Evolutionary conservation across 2,888 invertebrate genomes (phyloP), one percentile per base, ranked within the genome.

Genomic region (Amitus sp.): DNA sequence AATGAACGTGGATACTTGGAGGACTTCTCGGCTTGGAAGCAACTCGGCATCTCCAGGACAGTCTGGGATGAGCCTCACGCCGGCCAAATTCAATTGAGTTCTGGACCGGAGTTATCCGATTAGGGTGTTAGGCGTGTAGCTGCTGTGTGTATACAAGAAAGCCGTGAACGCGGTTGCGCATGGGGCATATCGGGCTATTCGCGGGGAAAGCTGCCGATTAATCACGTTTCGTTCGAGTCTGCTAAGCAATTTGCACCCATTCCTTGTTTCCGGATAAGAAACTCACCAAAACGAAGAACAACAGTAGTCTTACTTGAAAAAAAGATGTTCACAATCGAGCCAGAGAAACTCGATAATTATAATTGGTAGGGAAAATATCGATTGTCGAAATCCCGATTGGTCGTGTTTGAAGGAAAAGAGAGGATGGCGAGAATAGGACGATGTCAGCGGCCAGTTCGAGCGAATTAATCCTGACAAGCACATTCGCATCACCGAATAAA

Each of bases 401-500:
- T 37, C n/a, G n/a, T 5, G 13, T 37, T 13, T 13, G 37, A 37
- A 13, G 5, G 37, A 37, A 37, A 37, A 37, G 37, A 15, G 15
- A 13, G 4, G 4, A 15, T 15, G 15, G 37, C 9, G 3, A 2
- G 2, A 13, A 15, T 5, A 2, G 37, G 37, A 12, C 37, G 23
- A 43, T 20, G 23, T 43, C 43, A 13, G 23, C 23, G 43, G 56
- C 45, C 45, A 56, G 54, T 59, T 49, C 39, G 45, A 56, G 60
- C 67, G 71, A 73, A 76, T 76, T 77, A 77, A 76, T 77, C 72
- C 71, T 72, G 78, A 78, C 78, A 77, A 78, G 68, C 67, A 71
- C 78, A 78, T 72, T 72, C 69, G 73, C 64, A 68, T 62, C 66
- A 65, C 67, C 75, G 70, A 73, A 76, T 76, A 77, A 78, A 76